Evolutionary conservation across 2,113 vertebrate species (phyloP), one percentile per base, ranked within the genome.

Genomic region (Centropus bengalensis): DNA sequence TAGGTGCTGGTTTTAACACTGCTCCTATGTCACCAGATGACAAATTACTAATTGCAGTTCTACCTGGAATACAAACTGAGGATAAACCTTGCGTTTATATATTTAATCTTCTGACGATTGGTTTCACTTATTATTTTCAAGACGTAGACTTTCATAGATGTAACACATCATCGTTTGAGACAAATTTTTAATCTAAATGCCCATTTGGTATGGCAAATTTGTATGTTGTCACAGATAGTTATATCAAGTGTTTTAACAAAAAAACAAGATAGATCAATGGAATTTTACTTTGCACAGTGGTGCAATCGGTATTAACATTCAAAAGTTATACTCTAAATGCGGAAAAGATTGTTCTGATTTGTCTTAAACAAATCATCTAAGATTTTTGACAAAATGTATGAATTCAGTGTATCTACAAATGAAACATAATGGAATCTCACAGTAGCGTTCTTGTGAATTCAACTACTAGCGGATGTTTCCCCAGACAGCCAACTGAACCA

Each of bases 51-150:
- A 95, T 74, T 49, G 96, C 23, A 69, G 94, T 70, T 96, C 96
- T 95, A 86, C 95, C 96, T 96, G 96, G 85, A 94, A 96, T 91
- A 97, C 89, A 96, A 96, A 95, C 96, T 96, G 87, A 93, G 86
- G 55, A 92, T 96, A 96, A 96, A 96, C 68, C 58, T 90, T 80
- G 62, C n/a, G 83, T 96, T 97, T 94, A 90, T 54, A 79, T 36
- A 85, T 78, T 62, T 80, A 45, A 88, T 92, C 44, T 13, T 75
- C 67, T 54, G 7, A 64, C 66, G 26, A 73, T 13, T 23, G 18
- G 26, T 60, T 44, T 79, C 21, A 54, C 40, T 69, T 63, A 16
- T 56, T 22, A 56, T 27, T 75, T 92, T 81, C 76, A 82, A 4
- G 21, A 89, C 75, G 10, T 0, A 59, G 33, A 63, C 9, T 55